Base-by-base conservation (phyloP, 2,113 vertebrate genomes). In the Bubalus kerabau region DNA sequence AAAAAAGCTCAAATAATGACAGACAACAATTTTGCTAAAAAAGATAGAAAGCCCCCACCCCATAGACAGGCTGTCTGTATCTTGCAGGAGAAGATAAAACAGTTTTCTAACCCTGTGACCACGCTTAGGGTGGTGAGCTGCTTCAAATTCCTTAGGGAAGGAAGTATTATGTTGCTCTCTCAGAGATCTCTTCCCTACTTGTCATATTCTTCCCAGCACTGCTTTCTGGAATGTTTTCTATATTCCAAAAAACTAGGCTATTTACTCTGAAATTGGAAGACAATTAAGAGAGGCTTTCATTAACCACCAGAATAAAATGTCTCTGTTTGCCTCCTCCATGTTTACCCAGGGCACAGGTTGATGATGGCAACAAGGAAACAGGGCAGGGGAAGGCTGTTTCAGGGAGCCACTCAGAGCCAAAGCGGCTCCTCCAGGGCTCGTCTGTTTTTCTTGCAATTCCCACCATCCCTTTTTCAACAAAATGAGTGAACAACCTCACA, bases 401-500 rank as follows among this genome's bases (percentile, higher is more conserved):
- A 11, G 32, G 57, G 17, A 94, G 11, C 17, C 85, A 43, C 52
- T 32, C n/a, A 78, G 46, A 48, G 21, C 52, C 80, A 56, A 64
- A 80, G 40, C 13, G 46, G 62, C 82, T 87, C 23, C 24, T 89
- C 50, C 8, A 19, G 50, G 46, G 32, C 87, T 74, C 1, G 6
- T 46, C 78, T 40, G 30, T 80, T 95, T 52, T 62, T n/a, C 87
- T 23, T 62, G 30, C 2, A 15, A 80, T 76, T 24, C 74, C 74
- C 24, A 48, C 8, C 24, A 82, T n/a, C 83, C 57, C 2, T 81
- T 87, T 87, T 84, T 93, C 60, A 89, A 96, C 43, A 50, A 76
- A 95, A 82, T 26, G 32, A 92, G 46, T 26, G 24, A 94, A 43
- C 59, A 94, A 94, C 40, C 40, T 87, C 89, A 97, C 95, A 87